A percentile compares a stretch with the other conserved stretches of the same genome.
Conservation (phyloP, 2,888 invertebrate species). For the Hypselothyrea guttata region DNA sequence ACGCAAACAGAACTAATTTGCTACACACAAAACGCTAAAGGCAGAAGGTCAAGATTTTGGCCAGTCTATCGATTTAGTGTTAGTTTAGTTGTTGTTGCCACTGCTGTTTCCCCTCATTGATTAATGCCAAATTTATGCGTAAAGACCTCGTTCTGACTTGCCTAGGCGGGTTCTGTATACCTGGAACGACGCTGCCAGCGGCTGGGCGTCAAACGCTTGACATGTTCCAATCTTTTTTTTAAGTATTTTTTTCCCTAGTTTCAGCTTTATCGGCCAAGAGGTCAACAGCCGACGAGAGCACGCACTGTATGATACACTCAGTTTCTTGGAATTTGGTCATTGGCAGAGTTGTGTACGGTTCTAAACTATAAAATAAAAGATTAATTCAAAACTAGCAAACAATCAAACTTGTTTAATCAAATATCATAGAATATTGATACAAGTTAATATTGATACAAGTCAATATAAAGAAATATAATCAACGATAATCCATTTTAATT, state of each 20-base stretch:
- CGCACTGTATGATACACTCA: slow-evolving; percentile 2
- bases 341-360: slow-evolving; percentile 7
- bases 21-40: slow-evolving; percentile 16
- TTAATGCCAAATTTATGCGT: slow-evolving; percentile 69
- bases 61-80: slow-evolving; percentile 1
- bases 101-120: slow-evolving; percentile 28
- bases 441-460: no score
- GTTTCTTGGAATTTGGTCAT: background rate
- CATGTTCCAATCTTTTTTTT: slow-evolving; percentile 25
- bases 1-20: slow-evolving; percentile 54
- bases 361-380: no score
- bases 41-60: slow-evolving; percentile 36
- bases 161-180: slow-evolving; percentile 1
- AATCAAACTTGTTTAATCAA: no score
- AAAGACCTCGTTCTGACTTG: slow-evolving; percentile 26
- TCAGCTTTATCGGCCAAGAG: slow-evolving; percentile 30
- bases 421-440: no score
- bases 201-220: slow-evolving; percentile 33
- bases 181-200: slow-evolving; percentile 16
- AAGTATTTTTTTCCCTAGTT: no score
- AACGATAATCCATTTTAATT: no score
- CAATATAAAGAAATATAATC: no score
- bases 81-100: slow-evolving; percentile 1
- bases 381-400: no score
- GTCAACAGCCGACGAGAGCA: slow-evolving; percentile 46